A percentile compares a stretch with the other conserved stretches of the same genome.
phyloP scores from a whole-genome alignment of 2,113 vertebrate genomes.

The Piaya cayana region DNA sequence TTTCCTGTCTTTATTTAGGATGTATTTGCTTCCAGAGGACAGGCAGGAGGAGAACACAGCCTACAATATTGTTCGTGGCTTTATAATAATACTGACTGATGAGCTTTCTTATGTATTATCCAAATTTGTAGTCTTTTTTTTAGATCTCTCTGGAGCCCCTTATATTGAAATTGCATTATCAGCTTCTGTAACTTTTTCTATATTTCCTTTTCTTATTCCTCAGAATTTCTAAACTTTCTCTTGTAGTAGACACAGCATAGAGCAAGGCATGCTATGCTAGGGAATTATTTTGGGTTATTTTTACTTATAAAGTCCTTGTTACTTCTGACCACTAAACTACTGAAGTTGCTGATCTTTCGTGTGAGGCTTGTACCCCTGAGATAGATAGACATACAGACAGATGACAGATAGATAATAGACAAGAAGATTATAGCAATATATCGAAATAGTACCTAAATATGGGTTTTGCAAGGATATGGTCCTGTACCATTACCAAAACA shows the following conservation, averaged over 20 bases:
- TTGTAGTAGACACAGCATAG: background rate
- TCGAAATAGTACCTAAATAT: background rate
- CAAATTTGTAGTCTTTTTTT: background rate
- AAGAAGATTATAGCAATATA: background rate
- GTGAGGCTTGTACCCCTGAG: background rate
- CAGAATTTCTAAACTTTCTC: background rate
- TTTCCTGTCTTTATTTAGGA: background rate
- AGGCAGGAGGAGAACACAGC: background rate
- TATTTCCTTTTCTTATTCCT: background rate
- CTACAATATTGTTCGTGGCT: background rate
- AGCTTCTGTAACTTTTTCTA: background rate
- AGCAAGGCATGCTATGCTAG: background rate
- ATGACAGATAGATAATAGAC: no score
- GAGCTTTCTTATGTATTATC: background rate
- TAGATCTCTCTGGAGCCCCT: background rate
- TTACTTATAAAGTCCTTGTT: background rate
- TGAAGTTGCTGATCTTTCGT: background rate
- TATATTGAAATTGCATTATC: background rate
- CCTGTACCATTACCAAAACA: background rate
- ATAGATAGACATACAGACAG: background rate
- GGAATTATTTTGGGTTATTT: background rate
- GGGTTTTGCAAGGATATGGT: background rate
- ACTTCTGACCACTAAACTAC: background rate
- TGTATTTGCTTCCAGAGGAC: background rate
- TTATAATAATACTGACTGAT: background rate